phyloP scores from a whole-genome alignment of 2,797 vertebrate species.

The Chrosomus eos region DNA sequence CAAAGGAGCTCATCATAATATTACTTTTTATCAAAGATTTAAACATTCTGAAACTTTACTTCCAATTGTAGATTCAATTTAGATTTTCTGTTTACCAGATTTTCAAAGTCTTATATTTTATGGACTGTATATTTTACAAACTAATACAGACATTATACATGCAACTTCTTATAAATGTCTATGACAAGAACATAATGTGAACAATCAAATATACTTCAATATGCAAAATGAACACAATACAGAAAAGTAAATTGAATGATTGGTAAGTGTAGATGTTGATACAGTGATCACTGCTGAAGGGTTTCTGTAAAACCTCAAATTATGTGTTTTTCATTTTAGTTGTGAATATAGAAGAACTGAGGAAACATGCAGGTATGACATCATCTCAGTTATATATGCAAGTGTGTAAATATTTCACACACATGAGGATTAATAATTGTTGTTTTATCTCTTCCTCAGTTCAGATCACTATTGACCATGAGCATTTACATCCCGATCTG shows the following conservation, averaged over 20 bases:
- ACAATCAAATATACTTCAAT: neutral
- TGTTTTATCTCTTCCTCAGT: constrained; percentile 59
- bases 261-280: no score
- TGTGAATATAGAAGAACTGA: neutral
- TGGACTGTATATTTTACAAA: neutral
- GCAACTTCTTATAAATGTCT: neutral
- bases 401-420: neutral
- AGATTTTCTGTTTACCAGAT: neutral
- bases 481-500: accelerated
- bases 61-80: no score
- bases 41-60: no score
- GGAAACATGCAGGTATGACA: neutral
- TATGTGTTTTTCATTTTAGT: neutral
- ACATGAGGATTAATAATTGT: neutral
- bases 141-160: neutral
- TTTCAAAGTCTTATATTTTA: neutral
- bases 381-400: neutral
- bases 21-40: no score
- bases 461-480: constrained; percentile 48
- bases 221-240: neutral
- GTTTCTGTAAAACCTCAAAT: no score
- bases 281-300: no score
- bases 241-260: no score
- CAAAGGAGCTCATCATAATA: no score
- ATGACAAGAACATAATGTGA: neutral